Base-by-base conservation (phyloP, 2,888 invertebrate species). In the Thymelicus acteon region DNA sequence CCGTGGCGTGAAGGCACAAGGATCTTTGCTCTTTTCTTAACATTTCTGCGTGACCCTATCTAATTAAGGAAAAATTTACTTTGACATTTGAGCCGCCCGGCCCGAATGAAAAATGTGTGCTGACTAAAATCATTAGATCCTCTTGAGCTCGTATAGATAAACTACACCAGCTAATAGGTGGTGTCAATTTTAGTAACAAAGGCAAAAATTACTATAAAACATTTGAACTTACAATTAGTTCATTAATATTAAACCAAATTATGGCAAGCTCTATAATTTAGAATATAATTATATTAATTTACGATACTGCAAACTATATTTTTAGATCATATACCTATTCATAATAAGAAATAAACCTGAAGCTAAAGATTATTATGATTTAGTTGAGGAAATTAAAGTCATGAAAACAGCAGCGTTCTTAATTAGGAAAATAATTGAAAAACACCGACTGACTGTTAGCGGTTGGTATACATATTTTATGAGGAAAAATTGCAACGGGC, bases 1-100 rank as follows among this genome's bases (percentile, higher is more conserved):
- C 87, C 85, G 85, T 37, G 31, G 31, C 57, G 31, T 37, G 31
- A 37, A 13, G 31, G n/a, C 57, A 57, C 31, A 37, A 57, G 31
- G 57, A 31, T 31, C 31, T 57, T 37, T 57, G 37, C 31, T 57
- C 37, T 31, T 31, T 31, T 0, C 31, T 57, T 31, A 52, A 57
- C 57, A 37, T 57, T 37, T 57, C 31, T 57, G 37, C 57, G 57
- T 57, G 57, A 13, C 57, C 31, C 57, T 57, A 57, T 57, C 31
- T 4, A 57, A 37, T 57, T 57, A 57, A 57, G 57, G 13, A 57
- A 57, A 57, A 57, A 57, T 31, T 57, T 13, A 57, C 12, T 19
- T 52, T n/a, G 19, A 15, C 7, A 49, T 49, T 52, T 15, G 6
- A 49, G n/a, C 6, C n/a, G 15, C 15, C 7, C 7, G n/a, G n/a